A percentile compares a stretch with the other conserved stretches of the same genome.
Conservation (phyloP, 2,888 invertebrate species). For the Rhynchonema sp. region DNA sequence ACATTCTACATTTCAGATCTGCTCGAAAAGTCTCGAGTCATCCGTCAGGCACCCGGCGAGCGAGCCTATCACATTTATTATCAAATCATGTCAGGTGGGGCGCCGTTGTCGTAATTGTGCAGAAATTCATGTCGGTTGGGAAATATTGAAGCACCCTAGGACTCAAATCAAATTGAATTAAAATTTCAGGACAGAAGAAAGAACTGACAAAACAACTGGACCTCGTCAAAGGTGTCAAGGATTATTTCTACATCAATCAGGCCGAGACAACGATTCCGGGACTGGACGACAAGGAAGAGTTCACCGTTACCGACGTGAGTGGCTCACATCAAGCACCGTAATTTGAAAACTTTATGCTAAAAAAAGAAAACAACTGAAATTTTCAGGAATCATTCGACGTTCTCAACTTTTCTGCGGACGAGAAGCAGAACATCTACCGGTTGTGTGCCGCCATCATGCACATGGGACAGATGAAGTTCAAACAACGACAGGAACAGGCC, state of each 20-base stretch:
- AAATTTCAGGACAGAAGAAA: background rate
- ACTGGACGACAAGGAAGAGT: conserved; percentile 88
- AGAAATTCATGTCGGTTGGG: too few species aligned
- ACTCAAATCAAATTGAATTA: too few species aligned
- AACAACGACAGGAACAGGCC: conserved; percentile 97
- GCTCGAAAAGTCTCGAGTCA: conserved; percentile 99
- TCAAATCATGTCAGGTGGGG: conserved; percentile 94
- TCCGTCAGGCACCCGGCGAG: conserved; percentile 72
- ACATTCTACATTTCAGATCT: conserved; percentile 47
- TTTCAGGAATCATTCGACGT: conserved; percentile 84
- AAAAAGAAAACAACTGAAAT: background rate
- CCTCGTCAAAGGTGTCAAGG: background rate
- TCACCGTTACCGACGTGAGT: conserved; percentile 31
- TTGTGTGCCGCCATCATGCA: conserved; percentile 95
- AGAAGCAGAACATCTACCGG: conserved; percentile 87
- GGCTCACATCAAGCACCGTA: background rate
- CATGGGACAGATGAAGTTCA: conserved; percentile 99
- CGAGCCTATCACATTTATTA: conserved; percentile 99
- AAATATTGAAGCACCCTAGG: too few species aligned
- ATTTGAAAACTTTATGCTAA: background rate
- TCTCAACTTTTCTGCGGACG: conserved; percentile 81
- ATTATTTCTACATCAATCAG: conserved; percentile 74
- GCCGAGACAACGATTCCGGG: conserved; percentile 80
- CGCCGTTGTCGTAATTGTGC: too few species aligned
- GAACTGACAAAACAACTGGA: background rate